Conservation (phyloP, 2,797 vertebrate species). For the Acanthornis magna region DNA sequence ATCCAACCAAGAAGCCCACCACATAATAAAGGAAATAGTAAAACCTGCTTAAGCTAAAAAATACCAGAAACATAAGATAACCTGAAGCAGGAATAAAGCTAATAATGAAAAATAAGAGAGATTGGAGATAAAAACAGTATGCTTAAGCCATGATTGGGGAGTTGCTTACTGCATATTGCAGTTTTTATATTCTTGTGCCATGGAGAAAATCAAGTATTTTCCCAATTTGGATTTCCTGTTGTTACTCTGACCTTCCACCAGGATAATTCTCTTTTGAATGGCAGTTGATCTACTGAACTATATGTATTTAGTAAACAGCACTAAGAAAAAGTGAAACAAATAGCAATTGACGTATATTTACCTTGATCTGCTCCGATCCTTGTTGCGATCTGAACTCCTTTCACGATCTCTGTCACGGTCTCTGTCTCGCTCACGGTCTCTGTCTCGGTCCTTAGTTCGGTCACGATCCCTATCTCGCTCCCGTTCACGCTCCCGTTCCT, state of each 20-base stretch:
- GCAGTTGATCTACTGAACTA: not conserved
- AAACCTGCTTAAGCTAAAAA: not conserved
- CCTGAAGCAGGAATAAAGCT: not conserved
- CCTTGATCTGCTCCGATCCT: slow-evolving; percentile 91
- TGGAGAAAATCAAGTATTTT: not conserved
- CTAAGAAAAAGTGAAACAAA: not conserved
- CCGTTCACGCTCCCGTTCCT: slow-evolving; percentile 88
- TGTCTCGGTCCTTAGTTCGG: slow-evolving; percentile 88
- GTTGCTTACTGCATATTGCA: not conserved
- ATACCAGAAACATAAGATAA: not conserved
- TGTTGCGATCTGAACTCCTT: slow-evolving; percentile 85
- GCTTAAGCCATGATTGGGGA: not conserved
- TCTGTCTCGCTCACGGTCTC: slow-evolving; percentile 87
- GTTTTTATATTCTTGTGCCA: not conserved
- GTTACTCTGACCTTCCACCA: not conserved
- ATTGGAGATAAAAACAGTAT: not conserved
- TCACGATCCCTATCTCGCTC: slow-evolving; percentile 95
- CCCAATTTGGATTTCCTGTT: not conserved
- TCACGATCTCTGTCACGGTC: slow-evolving; percentile 88
- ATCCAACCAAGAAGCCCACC: not conserved
- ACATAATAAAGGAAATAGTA: not conserved
- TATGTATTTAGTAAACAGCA: rapidly evolving
- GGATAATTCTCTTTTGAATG: not conserved
- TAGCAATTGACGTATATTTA: not conserved
- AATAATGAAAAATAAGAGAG: not conserved